Conservation (phyloP, 2,888 invertebrate genomes). For the Clistopyga incitator region DNA sequence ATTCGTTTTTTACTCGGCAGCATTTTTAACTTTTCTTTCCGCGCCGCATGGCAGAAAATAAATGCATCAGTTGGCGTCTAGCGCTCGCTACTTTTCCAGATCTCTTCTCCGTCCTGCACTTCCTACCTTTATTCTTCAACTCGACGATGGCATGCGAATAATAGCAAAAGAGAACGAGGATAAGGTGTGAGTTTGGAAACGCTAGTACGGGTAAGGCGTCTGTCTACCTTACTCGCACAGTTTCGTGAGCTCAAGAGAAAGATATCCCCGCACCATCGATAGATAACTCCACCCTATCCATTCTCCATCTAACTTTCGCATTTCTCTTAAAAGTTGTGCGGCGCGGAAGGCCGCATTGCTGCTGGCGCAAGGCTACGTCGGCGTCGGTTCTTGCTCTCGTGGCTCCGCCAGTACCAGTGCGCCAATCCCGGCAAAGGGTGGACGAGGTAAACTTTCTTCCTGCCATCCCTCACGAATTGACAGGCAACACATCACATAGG, state of each 20-base stretch:
- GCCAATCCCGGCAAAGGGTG: slow-evolving; percentile 57
- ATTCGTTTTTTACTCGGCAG: not conserved
- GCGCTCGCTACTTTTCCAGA: slow-evolving; percentile 44
- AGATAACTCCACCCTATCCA: slow-evolving; percentile 82
- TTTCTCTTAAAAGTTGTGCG: slow-evolving; percentile 82
- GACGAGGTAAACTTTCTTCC: slow-evolving; percentile 78
- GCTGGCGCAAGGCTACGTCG: slow-evolving; percentile 67
- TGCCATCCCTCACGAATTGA: slow-evolving; percentile 81
- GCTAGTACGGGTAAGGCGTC: slow-evolving; percentile 61
- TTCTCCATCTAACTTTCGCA: slow-evolving; percentile 83
- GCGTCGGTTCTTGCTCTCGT: slow-evolving; percentile 64
- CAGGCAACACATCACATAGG: slow-evolving; percentile 81
- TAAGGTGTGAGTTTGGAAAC: slow-evolving; percentile 55
- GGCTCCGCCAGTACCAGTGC: slow-evolving; percentile 57
- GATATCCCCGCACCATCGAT: slow-evolving; percentile 75
- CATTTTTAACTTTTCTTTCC: slow-evolving; percentile 11
- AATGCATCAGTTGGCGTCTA: slow-evolving; percentile 60
- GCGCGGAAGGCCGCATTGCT: slow-evolving; percentile 59
- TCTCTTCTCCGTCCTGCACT: slow-evolving; percentile 58
- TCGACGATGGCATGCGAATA: slow-evolving; percentile 55
- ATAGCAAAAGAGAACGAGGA: slow-evolving; percentile 55
- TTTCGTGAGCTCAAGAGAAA: slow-evolving; percentile 54
- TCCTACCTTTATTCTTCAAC: slow-evolving; percentile 54
- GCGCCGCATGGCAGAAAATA: slow-evolving; percentile 45
- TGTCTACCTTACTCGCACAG: slow-evolving; percentile 58